Percentiles rank a stretch among this genome's conserved stretches.
Evolutionary conservation across 2,113 vertebrate species (phyloP).

Genomic region (Oreocharis arfaki): DNA sequence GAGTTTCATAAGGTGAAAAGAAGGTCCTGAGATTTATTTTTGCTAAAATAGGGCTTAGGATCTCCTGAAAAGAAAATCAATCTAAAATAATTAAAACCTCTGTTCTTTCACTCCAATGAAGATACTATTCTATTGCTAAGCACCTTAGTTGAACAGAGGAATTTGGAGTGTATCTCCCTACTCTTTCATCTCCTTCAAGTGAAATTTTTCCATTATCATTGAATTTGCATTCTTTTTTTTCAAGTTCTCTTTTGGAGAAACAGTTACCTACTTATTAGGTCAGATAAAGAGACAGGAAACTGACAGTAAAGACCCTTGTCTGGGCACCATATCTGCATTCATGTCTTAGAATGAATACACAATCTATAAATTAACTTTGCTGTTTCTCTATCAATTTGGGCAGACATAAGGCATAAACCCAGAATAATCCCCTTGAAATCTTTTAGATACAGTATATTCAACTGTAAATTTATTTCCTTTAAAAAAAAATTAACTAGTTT

Average conservation of each 20-base stretch:
- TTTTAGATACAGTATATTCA: background rate
- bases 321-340: background rate
- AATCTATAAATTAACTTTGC: background rate
- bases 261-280: background rate
- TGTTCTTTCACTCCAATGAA: background rate
- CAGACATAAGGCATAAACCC: background rate
- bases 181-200: background rate
- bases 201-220: background rate
- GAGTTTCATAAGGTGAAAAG: background rate
- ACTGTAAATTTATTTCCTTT: background rate
- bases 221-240: background rate
- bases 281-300: background rate
- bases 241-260: background rate
- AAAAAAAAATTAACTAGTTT: background rate
- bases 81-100: background rate
- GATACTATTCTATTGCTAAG: background rate
- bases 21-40: background rate
- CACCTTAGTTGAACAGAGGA: background rate
- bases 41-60: background rate
- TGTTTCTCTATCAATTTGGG: background rate
- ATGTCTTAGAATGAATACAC: background rate
- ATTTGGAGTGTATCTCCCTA: background rate
- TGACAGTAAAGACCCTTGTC: background rate
- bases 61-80: background rate
- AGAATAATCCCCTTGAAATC: background rate